Conservation (phyloP, 2,797 vertebrate species). For the Cuniculus paca region DNA sequence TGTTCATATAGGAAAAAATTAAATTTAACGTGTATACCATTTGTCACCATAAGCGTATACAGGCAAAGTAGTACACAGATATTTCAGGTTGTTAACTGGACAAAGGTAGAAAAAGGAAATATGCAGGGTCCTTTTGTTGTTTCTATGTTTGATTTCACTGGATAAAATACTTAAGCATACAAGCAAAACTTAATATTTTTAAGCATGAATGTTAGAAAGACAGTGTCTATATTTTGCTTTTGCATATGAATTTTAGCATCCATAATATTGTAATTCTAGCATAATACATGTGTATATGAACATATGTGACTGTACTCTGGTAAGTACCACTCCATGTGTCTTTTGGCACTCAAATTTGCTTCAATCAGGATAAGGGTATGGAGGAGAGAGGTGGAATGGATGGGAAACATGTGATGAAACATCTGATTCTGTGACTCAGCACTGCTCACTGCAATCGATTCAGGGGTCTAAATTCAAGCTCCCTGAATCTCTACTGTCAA, state of each 20-base stretch:
- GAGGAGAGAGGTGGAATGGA: not conserved
- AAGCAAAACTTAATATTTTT: not conserved
- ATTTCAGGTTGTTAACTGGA: not conserved
- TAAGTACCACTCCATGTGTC: not conserved
- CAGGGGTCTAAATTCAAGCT: not conserved
- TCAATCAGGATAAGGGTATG: not conserved
- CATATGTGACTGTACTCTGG: not conserved
- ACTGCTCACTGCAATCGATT: not conserved
- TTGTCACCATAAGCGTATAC: not conserved
- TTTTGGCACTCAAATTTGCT: not conserved
- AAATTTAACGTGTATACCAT: not conserved
- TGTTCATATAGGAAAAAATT: not conserved
- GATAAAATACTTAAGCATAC: not conserved
- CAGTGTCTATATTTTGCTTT: not conserved
- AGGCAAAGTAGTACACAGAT: not conserved
- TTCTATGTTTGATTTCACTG: not conserved
- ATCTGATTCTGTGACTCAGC: not conserved
- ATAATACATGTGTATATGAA: not conserved
- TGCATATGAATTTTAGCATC: not conserved
- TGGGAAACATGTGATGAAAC: not conserved
- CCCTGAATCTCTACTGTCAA: slow-evolving; percentile 43
- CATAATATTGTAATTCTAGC: not conserved
- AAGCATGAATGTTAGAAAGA: not conserved
- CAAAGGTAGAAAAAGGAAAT: not conserved
- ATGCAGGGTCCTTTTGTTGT: not conserved